These are phyloP conservation scores for Sorex maritimensis DNA, from an alignment of 2,797 vertebrate genomes.

Conservation along the genomic window DNA sequence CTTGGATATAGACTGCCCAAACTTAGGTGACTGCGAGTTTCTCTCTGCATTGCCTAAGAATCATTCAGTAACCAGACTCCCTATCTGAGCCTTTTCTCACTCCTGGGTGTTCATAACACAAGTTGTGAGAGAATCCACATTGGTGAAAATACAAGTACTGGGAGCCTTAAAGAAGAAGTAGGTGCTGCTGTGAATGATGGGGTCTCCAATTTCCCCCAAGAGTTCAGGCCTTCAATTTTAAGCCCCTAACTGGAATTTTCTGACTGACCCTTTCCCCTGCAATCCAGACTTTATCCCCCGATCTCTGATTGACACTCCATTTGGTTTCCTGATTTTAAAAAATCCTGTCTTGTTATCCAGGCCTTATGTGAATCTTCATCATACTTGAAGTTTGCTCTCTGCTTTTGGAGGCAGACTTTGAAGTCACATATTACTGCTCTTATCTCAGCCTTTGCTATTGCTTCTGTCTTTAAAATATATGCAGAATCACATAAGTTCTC, in stretches of 20 bases:
- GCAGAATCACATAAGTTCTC: not conserved
- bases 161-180: not conserved
- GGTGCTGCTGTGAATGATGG: too few relatives aligned
- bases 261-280: not conserved
- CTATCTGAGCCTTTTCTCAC: not conserved
- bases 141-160: not conserved
- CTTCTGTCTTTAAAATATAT: not conserved
- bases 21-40: not conserved
- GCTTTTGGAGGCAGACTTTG: not conserved
- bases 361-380: not conserved
- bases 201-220: not conserved
- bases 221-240: not conserved
- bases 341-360: not conserved
- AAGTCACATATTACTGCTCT: not conserved
- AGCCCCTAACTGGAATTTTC: not conserved
- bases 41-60: not conserved
- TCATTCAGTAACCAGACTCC: not conserved
- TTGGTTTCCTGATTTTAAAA: not conserved
- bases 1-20: not conserved
- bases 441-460: not conserved
- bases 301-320: not conserved
- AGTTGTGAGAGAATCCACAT: not conserved
- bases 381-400: not conserved
- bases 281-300: not conserved
- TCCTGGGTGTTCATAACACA: not conserved